These are phyloP conservation scores for Xiphorhynchus elegans DNA, from an alignment of 2,113 vertebrate genomes.

Conservation along the genomic window DNA sequence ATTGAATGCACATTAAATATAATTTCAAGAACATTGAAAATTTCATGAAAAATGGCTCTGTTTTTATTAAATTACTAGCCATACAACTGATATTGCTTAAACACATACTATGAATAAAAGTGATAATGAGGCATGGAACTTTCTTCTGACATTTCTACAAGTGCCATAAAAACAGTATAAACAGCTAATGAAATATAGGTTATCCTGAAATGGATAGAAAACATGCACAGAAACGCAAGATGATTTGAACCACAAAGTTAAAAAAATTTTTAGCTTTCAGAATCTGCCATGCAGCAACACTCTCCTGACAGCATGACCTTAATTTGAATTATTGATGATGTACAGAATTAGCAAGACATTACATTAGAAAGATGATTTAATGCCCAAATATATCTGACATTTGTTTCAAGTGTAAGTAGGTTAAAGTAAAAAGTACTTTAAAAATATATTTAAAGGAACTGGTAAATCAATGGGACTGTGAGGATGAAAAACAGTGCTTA, in stretches of 20 bases:
- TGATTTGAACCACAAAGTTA: background rate
- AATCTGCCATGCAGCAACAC: background rate
- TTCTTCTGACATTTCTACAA: background rate
- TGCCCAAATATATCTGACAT: background rate
- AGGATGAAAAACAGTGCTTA: background rate
- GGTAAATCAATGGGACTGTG: background rate
- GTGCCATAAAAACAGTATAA: background rate
- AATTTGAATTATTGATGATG: background rate
- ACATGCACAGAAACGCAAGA: background rate
- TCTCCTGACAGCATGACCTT: background rate
- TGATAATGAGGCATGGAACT: background rate
- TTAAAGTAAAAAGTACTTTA: background rate
- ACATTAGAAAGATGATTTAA: background rate
- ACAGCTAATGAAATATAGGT: background rate
- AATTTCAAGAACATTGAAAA: background rate
- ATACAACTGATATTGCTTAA: background rate
- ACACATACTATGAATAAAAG: background rate
- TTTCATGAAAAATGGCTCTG: background rate
- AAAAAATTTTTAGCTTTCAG: background rate
- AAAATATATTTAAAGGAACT: background rate
- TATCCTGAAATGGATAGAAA: background rate
- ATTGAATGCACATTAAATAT: background rate
- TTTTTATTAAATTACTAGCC: background rate
- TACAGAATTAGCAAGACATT: background rate
- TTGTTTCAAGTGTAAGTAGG: background rate